Base-by-base conservation (phyloP, 2,888 invertebrate genomes). In the Diaphora mendica region DNA sequence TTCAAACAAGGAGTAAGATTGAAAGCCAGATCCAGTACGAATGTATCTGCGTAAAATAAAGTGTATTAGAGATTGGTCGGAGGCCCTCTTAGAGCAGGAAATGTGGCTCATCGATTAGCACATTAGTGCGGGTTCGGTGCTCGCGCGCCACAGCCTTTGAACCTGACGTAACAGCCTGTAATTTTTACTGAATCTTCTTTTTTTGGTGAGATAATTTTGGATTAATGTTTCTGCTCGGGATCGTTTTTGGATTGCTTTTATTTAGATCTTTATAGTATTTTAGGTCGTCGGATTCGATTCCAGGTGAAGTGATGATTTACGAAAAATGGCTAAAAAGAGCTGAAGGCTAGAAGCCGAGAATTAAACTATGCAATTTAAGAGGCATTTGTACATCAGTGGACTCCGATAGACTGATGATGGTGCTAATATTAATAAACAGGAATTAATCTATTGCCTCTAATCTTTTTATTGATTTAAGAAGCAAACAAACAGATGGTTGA, bases 41-140 rank as follows among this genome's bases (percentile, higher is more conserved):
- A 30, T 3, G 71, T 48, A 62, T 66, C 80, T 30, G 66, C 72
- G 82, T 83, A 71, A 84, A 85, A 86, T 87, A 87, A 87, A 90
- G 87, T 88, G 87, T 87, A 86, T 87, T 85, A 87, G 85, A 82
- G 78, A 76, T 79, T 79, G 85, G 81, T 84, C 82, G 82, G 75
- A 82, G 83, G 87, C 82, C 86, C 87, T 88, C 89, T 89, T 86
- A 87, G 88, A 88, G 89, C 84, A 87, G 90, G 91, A 91, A 91
- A 89, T 90, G 91, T 91, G 89, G 86, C 88, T 82, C 90, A 90
- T 91, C 91, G 92, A 91, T 92, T 90, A 92, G 81, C 90, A 86
- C 85, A 88, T 93, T 93, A 92, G 90, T 91, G 87, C 88, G 80
- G 89, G 92, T 90, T 92, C 91, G 86, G 79, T 90, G 90, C 89